Evolutionary conservation across 2,888 invertebrate species (phyloP), one percentile per base, ranked within the genome.

Genomic region (Drosophila kokeensis): DNA sequence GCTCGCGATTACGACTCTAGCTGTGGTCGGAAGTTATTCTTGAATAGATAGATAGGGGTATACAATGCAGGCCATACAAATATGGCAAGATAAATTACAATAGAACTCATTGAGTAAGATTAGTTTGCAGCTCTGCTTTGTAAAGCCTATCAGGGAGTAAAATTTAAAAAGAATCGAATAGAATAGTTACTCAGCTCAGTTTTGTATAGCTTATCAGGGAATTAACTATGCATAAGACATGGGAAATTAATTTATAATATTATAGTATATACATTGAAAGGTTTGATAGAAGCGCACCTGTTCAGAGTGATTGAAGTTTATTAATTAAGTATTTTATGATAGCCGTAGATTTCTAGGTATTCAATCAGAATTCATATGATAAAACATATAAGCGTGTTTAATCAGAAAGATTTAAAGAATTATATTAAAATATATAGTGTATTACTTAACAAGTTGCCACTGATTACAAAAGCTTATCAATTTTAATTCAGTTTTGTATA

Each of bases 1-100:
- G 48, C 18, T 27, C 18, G 59, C 27, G 65, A 73, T 73, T 59
- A 73, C 45, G 45, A 21, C 21, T 32, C 27, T 32, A 45, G 34
- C 50, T 29, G 8, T 21, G 52, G 13, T 18, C 21, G 57, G 57
- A 57, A 57, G 29, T n/a, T 30, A 10, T 40, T 29, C 29, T 15
- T 13, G 2, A 21, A 18, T 15, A 32, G 57, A 24, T 40, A 30
- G 38, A 57, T 30, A 24, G 30, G 27, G 7, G 30, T 7, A 2
- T 21, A 57, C n/a, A 6, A 10, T 42, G 21, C 38, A 55, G 27
- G 11, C 38, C 13, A 29, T 15, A 15, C 27, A 8, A 40, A 18
- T 30, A 3, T 18, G 11, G 13, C 15, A 13, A 21, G 24, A 24
- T 13, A n/a, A 27, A 18, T 38, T 0, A 29, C 4, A 13, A 27